phyloP scores from a whole-genome alignment of 2,113 vertebrate genomes.

The Phrynosoma platyrhinos region DNA sequence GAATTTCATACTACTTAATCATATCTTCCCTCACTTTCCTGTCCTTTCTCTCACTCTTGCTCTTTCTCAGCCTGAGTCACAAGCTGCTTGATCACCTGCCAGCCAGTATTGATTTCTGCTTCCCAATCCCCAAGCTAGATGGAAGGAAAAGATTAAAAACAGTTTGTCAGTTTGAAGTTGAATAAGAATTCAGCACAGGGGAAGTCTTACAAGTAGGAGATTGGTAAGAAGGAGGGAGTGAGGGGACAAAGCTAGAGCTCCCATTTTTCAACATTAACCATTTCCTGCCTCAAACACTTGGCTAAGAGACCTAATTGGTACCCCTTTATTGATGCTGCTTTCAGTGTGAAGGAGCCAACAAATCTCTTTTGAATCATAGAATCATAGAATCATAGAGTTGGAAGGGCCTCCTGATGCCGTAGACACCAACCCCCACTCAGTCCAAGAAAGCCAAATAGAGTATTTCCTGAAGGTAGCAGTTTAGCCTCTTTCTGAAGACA shows the following conservation, averaged over 20 bases:
- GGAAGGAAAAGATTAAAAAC: slow-evolving; percentile 99
- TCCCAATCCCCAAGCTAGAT: slow-evolving; percentile 97
- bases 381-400: background rate
- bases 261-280: slow-evolving; percentile 49
- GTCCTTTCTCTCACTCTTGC: slow-evolving; percentile 33
- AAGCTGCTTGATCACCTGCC: slow-evolving; percentile 96
- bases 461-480: background rate
- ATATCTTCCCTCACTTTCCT: slow-evolving; percentile 6
- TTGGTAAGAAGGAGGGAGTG: slow-evolving; percentile 58
- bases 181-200: slow-evolving; percentile 94
- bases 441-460: background rate
- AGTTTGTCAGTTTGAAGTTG: slow-evolving; percentile 98
- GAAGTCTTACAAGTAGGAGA: slow-evolving; percentile 77
- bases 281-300: slow-evolving; percentile 35
- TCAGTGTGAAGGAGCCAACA: background rate
- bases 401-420: background rate
- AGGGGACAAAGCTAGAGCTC: slow-evolving; percentile 67
- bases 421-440: background rate
- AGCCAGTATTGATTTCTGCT: slow-evolving; percentile 98
- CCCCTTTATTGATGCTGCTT: rapidly evolving
- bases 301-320: rapidly evolving
- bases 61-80: slow-evolving; percentile 76
- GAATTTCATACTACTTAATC: slow-evolving; percentile 77
- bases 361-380: background rate
- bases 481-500: background rate